phyloP scores from a whole-genome alignment of 2,888 invertebrate genomes.

The Stenoptilia bipunctidactyla region DNA sequence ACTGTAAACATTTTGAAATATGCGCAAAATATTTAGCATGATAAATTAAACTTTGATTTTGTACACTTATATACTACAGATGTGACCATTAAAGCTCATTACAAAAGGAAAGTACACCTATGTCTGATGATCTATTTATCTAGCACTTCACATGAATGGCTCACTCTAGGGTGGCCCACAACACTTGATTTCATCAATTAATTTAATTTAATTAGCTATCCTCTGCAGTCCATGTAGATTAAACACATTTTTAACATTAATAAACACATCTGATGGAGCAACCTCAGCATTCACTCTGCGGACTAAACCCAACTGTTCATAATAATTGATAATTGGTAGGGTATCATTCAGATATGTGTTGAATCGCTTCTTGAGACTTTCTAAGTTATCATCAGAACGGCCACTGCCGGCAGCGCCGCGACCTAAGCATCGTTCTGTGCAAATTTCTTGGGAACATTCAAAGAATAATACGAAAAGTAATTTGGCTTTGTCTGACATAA shows the following conservation, averaged over 20 bases:
- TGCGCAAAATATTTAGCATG: background rate
- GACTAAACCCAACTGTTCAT: constrained; percentile 78
- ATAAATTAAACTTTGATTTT: constrained; percentile 1
- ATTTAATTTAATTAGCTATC: constrained; percentile 36
- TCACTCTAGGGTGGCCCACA: constrained; percentile 22
- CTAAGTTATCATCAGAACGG: constrained; percentile 93
- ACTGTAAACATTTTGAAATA: too few species aligned
- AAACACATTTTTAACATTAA: constrained; percentile 67
- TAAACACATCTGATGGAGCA: constrained; percentile 76
- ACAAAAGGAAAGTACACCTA: background rate
- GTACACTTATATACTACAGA: background rate
- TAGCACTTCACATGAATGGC: constrained; percentile 6
- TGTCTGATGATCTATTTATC: background rate
- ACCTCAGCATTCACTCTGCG: constrained; percentile 80
- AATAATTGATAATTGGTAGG: constrained; percentile 90
- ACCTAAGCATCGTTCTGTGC: constrained; percentile 86
- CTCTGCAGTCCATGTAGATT: constrained; percentile 28
- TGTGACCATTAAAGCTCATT: background rate
- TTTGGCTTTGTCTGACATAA: constrained; percentile 86
- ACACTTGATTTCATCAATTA: constrained; percentile 12
- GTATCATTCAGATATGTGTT: constrained; percentile 88
- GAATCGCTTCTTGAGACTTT: constrained; percentile 88
- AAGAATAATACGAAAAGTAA: constrained; percentile 93
- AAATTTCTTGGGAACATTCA: constrained; percentile 87
- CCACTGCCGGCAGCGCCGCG: constrained; percentile 93